Percentiles rank a stretch among this genome's conserved stretches.
phyloP scores from a whole-genome alignment of 1,140 invertebrate genomes.

The Drosophila erecta region DNA sequence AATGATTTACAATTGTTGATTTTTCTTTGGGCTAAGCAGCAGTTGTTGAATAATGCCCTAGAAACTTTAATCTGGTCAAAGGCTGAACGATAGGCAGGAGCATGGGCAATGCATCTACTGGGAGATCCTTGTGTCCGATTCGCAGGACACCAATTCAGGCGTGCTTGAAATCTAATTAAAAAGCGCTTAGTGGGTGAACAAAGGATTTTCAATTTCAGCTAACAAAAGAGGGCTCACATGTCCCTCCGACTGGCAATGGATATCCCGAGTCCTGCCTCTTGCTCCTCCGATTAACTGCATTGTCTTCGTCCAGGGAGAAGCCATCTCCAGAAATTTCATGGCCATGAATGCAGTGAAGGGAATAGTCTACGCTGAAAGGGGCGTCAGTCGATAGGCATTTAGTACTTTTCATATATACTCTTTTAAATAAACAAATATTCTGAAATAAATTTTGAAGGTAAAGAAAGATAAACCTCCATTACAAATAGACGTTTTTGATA shows the following conservation, averaged over 20 bases:
- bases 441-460: no score
- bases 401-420: background rate
- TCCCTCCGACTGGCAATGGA: background rate
- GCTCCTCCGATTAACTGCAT: conserved; percentile 6
- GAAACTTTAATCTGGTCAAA: conserved; percentile 30
- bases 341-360: background rate
- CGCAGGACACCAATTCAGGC: background rate
- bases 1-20: conserved; percentile 75
- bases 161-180: conserved; percentile 57
- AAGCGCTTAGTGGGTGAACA: conserved; percentile 36
- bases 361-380: background rate
- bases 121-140: conserved; percentile 14
- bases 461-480: no score
- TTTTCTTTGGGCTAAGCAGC: conserved; percentile 49
- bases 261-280: background rate
- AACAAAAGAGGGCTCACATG: conserved; percentile 30
- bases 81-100: conserved; percentile 1
- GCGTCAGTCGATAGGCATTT: no score
- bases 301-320: conserved; percentile 7
- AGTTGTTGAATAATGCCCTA: conserved; percentile 16
- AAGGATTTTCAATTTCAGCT: conserved; percentile 29
- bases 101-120: conserved; percentile 2
- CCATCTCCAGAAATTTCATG: conserved; percentile 18
- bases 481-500: no score
- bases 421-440: no score